Evolutionary conservation across 2,888 invertebrate genomes (phyloP), one percentile per base, ranked within the genome.

Genomic region (Drosophila hamatofila): DNA sequence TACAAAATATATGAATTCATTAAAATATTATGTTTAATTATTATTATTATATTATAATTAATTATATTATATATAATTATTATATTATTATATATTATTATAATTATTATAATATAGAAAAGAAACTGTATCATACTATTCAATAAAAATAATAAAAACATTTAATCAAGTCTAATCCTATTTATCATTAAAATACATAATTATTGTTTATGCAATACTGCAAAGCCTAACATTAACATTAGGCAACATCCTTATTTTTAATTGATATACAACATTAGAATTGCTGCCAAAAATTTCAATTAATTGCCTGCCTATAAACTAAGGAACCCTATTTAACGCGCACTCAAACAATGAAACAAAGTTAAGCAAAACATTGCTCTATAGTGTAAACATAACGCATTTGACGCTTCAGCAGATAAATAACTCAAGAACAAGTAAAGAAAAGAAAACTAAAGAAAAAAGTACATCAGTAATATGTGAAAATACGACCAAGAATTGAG

Each of bases 391-490:
- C 49, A 66, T 48, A 71, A 75, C 59, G 44, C 67, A 79, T 78
- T 79, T 79, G 74, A 67, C 44, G 66, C 71, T 37, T 74, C 66
- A 74, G 77, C 77, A 61, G 33, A 46, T 63, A 73, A 65, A 70
- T 48, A 73, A 55, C 42, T 39, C n/a, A 25, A 39, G 35, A 37
- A 18, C 44, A 70, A 23, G 30, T 30, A 30, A 48, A 56, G 48
- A 30, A 48, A 41, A 42, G 21, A 18, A 30, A 42, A 30, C n/a
- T n/a, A n/a, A 4, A 51, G 16, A 16, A 21, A 35, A 61, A 39
- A 12, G 37, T 30, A 59, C 41, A 12, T 16, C 25, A 55, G 25
- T 44, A 23, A 42, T 42, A 33, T 33, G 46, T 41, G 60, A 64
- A 78, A 65, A 70, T 39, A 52, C 27, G 57, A 46, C 37, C 62